Base-by-base conservation (phyloP, 1,140 invertebrate genomes). In the Subanguina moxae region DNA sequence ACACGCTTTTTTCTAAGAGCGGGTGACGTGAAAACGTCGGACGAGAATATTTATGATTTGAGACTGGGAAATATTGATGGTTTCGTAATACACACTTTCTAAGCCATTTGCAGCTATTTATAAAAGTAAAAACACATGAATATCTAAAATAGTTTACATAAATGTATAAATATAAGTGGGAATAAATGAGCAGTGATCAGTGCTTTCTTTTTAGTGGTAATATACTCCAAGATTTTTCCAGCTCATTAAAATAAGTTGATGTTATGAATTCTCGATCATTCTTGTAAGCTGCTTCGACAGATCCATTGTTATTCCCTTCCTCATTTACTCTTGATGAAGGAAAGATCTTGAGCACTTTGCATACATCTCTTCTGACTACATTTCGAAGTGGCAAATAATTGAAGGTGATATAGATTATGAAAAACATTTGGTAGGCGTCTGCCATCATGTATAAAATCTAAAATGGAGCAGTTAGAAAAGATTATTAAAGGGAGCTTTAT, bases 381-480 rank as follows among this genome's bases (percentile, higher is more conserved):
- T 8, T 25, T 21, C 8, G 3, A 19, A 52, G 23, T 52, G 48
- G 48, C 48, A 25, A 25, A 25, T 52, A 52, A 8, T 52, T 52
- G 48, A 7, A 8, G 23, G 48, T 21, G n/a, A 52, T 15, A 52
- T 52, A 52, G 3, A 52, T 25, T 19, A 52, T 52, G 48, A 52
- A 52, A 25, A 52, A 52, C 23, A 52, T 52, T 15, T 52, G 48
- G 48, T 52, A 52, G 15, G 23, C n/a, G 17, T 21, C n/a, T 25
- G 48, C n/a, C 48, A 52, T 52, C 48, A 52, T 19, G 15, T 52
- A 52, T 25, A 52, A 52, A 52, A 52, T 52, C 48, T 52, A 15
- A 3, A 52, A 52, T 21, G 15, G 48, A 52, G 15, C 48, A 38
- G 32, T 38, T 52, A 52, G 17, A 52, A 52, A 52, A 25, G 8